Evolutionary conservation across 92 coral and sea anemone species (phyloP).

Genomic region (Phymanthus crucifer): DNA sequence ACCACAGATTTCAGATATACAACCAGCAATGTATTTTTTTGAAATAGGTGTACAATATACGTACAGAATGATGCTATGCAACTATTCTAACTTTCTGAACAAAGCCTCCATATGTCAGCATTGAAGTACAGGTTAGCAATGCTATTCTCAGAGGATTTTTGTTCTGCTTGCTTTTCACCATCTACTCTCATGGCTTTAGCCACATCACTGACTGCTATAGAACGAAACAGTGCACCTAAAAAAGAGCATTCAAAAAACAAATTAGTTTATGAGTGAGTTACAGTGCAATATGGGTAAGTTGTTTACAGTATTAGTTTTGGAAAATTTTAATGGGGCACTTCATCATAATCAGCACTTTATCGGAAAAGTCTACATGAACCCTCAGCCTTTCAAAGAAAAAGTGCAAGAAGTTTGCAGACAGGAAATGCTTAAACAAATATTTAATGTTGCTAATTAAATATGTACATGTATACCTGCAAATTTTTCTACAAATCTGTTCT

Average conservation of each 20-base stretch:
- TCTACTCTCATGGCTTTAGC: constrained; percentile 80
- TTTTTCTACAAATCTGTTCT: constrained; percentile 71
- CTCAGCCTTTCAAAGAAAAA: no score
- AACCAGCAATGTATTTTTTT: no score
- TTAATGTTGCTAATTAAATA: no score
- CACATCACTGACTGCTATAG: constrained; percentile 67
- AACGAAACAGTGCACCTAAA: constrained; percentile 54
- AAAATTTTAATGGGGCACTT: no score
- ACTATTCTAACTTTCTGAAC: neutral
- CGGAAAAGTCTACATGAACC: no score
- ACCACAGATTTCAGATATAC: no score
- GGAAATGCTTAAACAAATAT: no score
- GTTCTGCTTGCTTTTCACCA: constrained; percentile 43
- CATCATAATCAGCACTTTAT: no score
- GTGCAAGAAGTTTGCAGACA: no score
- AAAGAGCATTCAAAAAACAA: neutral
- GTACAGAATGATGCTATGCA: neutral
- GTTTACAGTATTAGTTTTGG: no score
- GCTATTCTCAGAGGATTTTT: neutral
- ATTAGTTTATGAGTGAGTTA: no score
- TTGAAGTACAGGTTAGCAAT: neutral
- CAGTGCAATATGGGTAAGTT: neutral
- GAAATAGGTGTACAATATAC: no score
- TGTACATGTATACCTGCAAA: constrained; percentile 52
- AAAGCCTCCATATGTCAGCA: neutral